These are phyloP conservation scores for Malacoctenus gilli DNA, from an alignment of 2,797 vertebrate species.

Conservation along the genomic window DNA sequence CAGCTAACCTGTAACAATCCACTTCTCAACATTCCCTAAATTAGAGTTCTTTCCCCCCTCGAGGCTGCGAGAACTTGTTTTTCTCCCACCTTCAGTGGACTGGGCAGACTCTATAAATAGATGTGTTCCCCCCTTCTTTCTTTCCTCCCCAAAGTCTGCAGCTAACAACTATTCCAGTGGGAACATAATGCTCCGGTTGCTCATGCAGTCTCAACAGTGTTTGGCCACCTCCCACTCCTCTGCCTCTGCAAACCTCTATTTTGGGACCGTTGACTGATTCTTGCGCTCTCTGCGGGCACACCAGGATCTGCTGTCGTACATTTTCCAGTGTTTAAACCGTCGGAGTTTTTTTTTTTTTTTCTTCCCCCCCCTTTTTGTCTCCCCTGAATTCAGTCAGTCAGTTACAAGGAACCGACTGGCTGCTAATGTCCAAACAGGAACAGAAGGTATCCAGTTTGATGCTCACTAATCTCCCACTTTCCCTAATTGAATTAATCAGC, in stretches of 20 bases:
- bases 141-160: slow-evolving; percentile 44
- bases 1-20: slow-evolving; percentile 13
- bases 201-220: slow-evolving; percentile 47
- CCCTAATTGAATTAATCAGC: slow-evolving; percentile 73
- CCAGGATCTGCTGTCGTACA: slow-evolving; percentile 40
- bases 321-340: slow-evolving; percentile 28
- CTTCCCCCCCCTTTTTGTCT: too few relatives aligned
- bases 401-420: too few relatives aligned
- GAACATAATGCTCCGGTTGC: slow-evolving; percentile 52
- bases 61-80: slow-evolving; percentile 29
- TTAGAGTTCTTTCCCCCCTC: slow-evolving; percentile 12
- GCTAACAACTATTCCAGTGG: slow-evolving; percentile 48
- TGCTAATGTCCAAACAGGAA: slow-evolving; percentile 37
- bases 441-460: slow-evolving; percentile 63
- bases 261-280: slow-evolving; percentile 60
- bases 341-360: too few relatives aligned
- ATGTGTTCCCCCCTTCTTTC: slow-evolving; percentile 17
- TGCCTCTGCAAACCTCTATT: slow-evolving; percentile 73
- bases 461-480: slow-evolving; percentile 66
- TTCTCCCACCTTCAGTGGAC: slow-evolving; percentile 38
- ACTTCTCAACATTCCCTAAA: slow-evolving; percentile 32
- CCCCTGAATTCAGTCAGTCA: too few relatives aligned
- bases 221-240: slow-evolving; percentile 58
- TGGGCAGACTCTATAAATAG: slow-evolving; percentile 65
- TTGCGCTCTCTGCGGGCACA: slow-evolving; percentile 40